These are phyloP conservation scores for Drosophila algonquin DNA, from an alignment of 2,888 invertebrate species.

Conservation along the genomic window DNA sequence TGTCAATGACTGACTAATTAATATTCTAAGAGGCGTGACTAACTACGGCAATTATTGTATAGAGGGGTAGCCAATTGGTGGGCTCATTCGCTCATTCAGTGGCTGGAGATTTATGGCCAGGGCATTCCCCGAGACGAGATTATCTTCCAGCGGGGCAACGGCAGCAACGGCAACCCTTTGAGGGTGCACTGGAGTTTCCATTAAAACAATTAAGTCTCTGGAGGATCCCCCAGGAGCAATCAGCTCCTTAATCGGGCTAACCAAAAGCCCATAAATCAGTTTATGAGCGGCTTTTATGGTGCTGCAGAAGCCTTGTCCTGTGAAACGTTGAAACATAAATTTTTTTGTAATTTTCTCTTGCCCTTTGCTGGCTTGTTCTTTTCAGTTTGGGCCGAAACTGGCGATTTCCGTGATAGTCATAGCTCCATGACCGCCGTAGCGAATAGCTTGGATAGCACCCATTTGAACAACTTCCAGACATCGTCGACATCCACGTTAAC, in stretches of 20 bases:
- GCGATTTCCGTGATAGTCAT: constrained; percentile 94
- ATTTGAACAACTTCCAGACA: constrained; percentile 88
- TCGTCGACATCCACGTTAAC: constrained; percentile 87
- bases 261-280: constrained; percentile 82
- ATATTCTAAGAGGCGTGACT: constrained; percentile 71
- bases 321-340: constrained; percentile 76
- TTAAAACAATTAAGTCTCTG: constrained; percentile 55
- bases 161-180: constrained; percentile 28
- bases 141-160: background rate
- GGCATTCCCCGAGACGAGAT: constrained; percentile 17
- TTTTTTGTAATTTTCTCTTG: constrained; percentile 66
- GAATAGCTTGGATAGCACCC: constrained; percentile 87
- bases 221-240: constrained; percentile 44
- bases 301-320: constrained; percentile 14
- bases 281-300: constrained; percentile 80
- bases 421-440: constrained; percentile 88
- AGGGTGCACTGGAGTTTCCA: constrained; percentile 21
- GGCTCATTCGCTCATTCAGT: constrained; percentile 54
- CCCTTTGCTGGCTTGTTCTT: constrained; percentile 83
- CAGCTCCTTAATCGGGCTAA: constrained; percentile 70
- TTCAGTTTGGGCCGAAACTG: constrained; percentile 95
- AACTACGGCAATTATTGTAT: constrained; percentile 60
- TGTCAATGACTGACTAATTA: constrained; percentile 67
- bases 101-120: constrained; percentile 53
- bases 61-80: constrained; percentile 20